phyloP scores from a whole-genome alignment of 2,113 vertebrate species.

The Zonotrichia leucophrys region DNA sequence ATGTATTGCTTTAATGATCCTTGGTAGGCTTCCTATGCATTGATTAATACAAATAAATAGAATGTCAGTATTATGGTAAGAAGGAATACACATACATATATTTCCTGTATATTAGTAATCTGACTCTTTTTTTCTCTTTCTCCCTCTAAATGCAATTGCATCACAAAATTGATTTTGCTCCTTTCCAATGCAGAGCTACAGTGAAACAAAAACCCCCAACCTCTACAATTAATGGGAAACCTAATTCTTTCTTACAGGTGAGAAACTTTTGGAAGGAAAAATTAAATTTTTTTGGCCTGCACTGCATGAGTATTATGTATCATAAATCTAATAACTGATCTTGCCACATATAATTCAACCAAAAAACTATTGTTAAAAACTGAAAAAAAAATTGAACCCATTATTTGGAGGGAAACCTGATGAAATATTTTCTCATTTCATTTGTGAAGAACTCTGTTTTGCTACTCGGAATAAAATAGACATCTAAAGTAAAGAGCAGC shows the following conservation, averaged over 20 bases:
- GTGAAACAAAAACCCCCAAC: neutral
- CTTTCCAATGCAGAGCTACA: neutral
- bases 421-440: neutral
- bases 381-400: neutral
- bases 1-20: neutral
- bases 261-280: neutral
- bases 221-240: neutral
- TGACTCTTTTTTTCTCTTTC: conserved; percentile 30
- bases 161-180: conserved; percentile 26
- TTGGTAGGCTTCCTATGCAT: conserved; percentile 17
- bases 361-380: neutral
- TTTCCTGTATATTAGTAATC: conserved; percentile 51
- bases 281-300: neutral
- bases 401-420: neutral
- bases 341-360: neutral
- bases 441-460: neutral
- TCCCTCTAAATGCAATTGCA: neutral
- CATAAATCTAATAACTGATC: neutral
- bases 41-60: conserved; percentile 48
- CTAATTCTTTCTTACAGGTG: neutral
- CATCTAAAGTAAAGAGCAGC: neutral
- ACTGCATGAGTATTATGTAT: neutral
- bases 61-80: conserved; percentile 42
- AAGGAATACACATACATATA: neutral
- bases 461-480: neutral